A percentile compares a stretch with the other conserved stretches of the same genome.
These are phyloP conservation scores for Anniella stebbinsi DNA, from an alignment of 2,797 vertebrate species.

Conservation along the genomic window DNA sequence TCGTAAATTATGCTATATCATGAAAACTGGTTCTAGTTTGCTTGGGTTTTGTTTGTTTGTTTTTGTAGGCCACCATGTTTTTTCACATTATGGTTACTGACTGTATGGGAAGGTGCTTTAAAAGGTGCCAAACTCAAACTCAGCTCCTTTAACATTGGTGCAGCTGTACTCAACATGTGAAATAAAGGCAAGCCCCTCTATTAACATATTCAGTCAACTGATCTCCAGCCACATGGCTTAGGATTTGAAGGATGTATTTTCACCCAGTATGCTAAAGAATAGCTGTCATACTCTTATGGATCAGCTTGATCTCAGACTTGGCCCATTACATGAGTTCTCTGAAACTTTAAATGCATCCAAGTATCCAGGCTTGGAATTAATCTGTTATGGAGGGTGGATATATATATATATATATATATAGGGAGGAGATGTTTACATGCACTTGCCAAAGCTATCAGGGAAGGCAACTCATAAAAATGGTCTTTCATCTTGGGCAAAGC, in stretches of 20 bases:
- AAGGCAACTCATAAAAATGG: constrained; percentile 9
- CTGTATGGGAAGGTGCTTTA: no score
- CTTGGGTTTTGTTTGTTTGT: no score
- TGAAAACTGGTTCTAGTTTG: no score
- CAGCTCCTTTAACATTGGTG: neutral
- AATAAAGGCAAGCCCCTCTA: neutral
- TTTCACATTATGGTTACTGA: no score
- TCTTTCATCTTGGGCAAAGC: constrained; percentile 15
- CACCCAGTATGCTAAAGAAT: neutral
- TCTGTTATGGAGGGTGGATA: neutral
- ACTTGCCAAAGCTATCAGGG: constrained; percentile 21
- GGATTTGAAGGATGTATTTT: neutral
- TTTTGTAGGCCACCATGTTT: no score
- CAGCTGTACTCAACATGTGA: neutral
- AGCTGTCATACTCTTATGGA: neutral
- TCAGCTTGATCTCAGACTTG: neutral
- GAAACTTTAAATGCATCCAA: neutral
- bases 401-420: no score
- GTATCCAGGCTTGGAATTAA: neutral
- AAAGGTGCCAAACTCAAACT: no score
- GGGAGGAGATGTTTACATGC: neutral
- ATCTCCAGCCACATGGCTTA: neutral
- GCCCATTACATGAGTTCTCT: neutral
- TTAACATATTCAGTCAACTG: neutral
- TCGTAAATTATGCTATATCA: no score